Evolutionary conservation across 2,113 vertebrate species (phyloP), one percentile per base, ranked within the genome.

Genomic region (Athene noctua): DNA sequence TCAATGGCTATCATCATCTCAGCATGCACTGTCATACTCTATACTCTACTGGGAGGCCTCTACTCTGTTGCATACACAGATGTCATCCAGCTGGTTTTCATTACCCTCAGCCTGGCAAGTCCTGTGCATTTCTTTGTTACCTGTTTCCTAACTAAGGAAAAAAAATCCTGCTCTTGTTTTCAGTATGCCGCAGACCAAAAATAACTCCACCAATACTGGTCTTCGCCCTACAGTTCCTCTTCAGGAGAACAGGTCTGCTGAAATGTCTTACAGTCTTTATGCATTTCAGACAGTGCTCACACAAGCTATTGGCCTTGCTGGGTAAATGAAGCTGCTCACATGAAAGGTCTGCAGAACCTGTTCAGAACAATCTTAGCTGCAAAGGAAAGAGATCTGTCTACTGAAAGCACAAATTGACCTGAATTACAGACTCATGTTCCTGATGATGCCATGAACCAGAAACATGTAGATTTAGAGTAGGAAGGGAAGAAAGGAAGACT

Each of bases 1-100:
- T 86, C 97, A 88, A 91, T 98, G 91, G 98, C 98, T 68, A 98
- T 99, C 92, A 73, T 98, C 66, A 36, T 98, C 92, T 99, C 99
- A 1, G 97, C 98, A 75, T 98, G 97, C 80, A 98, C 97, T 65
- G 98, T 98, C 73, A 97, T 98, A 17, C 44, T 98, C 71, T 99
- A 99, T 94, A 99, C 98, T n/a, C 97, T 98, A 57, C 88, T 98
- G 92, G 99, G 98, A 86, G 98, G 99, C 2, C 96, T 99, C 58
- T 99, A 99, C 94, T 99, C 98, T 51, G 98, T 99, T 89, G 98
- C 98, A 36, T 99, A 99, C 96, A 99, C 98, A 4, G 98, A 99
- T 47, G 98, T 99, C 59, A 98, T 98, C 91, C 98, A 99, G 94
- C 96, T 99, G 57, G 74, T 98, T 96, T 98, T 99, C 96, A 98